Evolutionary conservation across 1,140 invertebrate species (phyloP), one percentile per base, ranked within the genome.

Genomic region (Nephotettix cincticeps): DNA sequence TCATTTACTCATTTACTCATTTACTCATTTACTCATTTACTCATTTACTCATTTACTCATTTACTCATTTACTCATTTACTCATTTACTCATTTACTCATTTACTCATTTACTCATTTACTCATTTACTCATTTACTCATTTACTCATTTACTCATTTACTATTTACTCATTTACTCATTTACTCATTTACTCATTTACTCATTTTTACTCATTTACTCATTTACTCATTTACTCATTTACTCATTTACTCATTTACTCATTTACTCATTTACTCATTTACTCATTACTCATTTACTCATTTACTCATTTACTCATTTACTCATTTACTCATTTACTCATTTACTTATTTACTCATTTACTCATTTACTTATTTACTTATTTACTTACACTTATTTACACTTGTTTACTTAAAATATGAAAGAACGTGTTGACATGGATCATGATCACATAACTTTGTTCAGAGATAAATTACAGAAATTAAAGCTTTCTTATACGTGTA

Each of bases 261-360:
- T 28, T 74, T 65, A 43, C 71, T 43, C 72, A 75, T 63, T 74
- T 71, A 74, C 73, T 71, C 47, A 28, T 65, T 58, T 47, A 71
- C 56, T 73, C 69, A 71, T 71, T 32, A 54, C 73, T 67, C 73
- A 66, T 54, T 76, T 70, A 73, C 47, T 9, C 73, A 74, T 45
- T 73, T 75, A 70, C 58, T 56, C 72, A 61, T 61, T 76, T 71
- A 71, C n/a, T 68, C 47, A 29, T 56, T 65, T 43, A 54, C 72
- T 66, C 69, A 72, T 47, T 69, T 29, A 17, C 74, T 75, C 73
- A 77, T 67, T 73, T 71, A 47, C 27, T 28, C 40, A 71, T 65
- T 71, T 69, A 68, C 69, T 69, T 71, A 68, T 58, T 70, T 27
- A 17, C 61, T 64, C 61, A 17, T 27, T 64, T 27, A 17, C 61